phyloP scores from a whole-genome alignment of 2,888 invertebrate genomes.

The Anaspis maculata region DNA sequence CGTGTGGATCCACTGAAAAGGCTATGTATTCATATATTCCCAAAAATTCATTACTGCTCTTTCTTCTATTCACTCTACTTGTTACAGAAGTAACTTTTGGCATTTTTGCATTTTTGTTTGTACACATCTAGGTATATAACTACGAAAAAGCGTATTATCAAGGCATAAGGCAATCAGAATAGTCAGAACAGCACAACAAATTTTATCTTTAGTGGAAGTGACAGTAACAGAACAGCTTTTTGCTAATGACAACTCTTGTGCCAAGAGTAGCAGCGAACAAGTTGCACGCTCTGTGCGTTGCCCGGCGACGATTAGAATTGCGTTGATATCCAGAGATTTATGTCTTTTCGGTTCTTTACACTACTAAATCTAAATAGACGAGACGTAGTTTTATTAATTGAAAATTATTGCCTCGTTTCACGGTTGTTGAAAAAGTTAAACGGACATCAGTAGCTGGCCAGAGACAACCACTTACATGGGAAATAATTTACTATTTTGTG shows the following conservation, averaged over 20 bases:
- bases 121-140: too few relatives aligned
- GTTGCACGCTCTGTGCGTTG: conserved; percentile 13
- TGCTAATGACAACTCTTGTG: conserved; percentile 17
- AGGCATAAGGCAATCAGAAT: too few relatives aligned
- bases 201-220: conserved; percentile 13
- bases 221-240: conserved; percentile 18
- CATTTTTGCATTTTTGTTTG: too few relatives aligned
- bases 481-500: conserved; percentile 20
- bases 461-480: conserved; percentile 1
- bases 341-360: conserved; percentile 13
- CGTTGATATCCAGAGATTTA: conserved; percentile 18
- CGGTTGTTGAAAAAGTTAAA: conserved; percentile 27
- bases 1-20: too few relatives aligned
- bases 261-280: conserved; percentile 18
- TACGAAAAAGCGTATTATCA: too few relatives aligned
- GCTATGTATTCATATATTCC: too few relatives aligned
- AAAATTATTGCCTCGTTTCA: conserved; percentile 30
- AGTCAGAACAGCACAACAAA: too few relatives aligned
- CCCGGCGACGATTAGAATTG: conserved; percentile 19
- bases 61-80: too few relatives aligned
- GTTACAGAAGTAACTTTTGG: too few relatives aligned
- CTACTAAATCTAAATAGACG: conserved; percentile 25
- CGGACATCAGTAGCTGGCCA: conserved; percentile 6
- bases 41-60: not conserved
- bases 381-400: conserved; percentile 28